phyloP scores from a whole-genome alignment of 2,797 vertebrate species.

The Pangasius krempfi region DNA sequence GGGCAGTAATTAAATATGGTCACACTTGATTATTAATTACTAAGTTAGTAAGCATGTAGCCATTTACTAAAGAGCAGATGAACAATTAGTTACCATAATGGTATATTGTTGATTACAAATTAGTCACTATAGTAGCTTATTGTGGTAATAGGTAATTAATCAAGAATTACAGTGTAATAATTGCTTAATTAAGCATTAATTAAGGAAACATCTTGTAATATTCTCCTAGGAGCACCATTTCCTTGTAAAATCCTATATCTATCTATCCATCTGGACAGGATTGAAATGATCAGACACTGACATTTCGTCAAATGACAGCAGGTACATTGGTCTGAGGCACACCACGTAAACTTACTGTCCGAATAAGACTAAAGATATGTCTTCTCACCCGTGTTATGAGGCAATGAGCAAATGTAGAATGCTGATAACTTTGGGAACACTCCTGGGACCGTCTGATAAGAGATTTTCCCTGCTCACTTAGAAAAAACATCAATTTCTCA shows the following conservation, averaged over 20 bases:
- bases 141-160: neutral
- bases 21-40: no score
- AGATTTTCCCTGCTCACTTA: constrained; percentile 21
- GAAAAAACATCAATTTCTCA: constrained; percentile 12
- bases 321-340: neutral
- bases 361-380: neutral
- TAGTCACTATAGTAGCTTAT: neutral
- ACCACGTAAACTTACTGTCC: neutral
- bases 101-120: neutral
- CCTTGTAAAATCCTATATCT: neutral
- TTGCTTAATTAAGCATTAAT: no score
- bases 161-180: no score
- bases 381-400: neutral
- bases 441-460: constrained; percentile 39
- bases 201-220: neutral
- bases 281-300: neutral
- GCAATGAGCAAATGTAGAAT: constrained; percentile 26
- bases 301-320: neutral
- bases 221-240: neutral
- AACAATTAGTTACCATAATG: neutral
- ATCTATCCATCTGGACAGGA: neutral
- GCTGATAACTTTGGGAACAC: constrained; percentile 32
- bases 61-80: neutral
- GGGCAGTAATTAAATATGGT: no score
- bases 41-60: neutral